Conservation (phyloP, 1,140 invertebrate species). For the Melanaphis sacchari region DNA sequence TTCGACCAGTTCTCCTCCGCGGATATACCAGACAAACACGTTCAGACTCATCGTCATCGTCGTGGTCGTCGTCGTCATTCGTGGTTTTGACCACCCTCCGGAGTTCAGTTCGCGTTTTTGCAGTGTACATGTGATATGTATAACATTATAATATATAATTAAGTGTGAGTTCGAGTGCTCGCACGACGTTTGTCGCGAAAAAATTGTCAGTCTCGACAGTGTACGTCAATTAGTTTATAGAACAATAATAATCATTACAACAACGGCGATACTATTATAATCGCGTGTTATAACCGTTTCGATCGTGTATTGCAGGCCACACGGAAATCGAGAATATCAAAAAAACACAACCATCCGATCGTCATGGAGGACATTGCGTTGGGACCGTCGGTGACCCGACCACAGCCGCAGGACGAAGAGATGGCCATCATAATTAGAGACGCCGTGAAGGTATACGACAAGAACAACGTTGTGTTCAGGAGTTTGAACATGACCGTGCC, state of each 20-base stretch:
- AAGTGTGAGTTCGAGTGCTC: neutral
- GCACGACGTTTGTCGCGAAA: neutral
- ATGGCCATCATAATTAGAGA: constrained; percentile 53
- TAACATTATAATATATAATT: neutral
- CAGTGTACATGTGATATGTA: neutral
- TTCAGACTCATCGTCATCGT: neutral
- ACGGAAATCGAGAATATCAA: neutral
- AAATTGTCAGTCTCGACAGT: neutral
- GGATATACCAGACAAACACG: neutral
- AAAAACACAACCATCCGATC: neutral
- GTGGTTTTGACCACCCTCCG: neutral
- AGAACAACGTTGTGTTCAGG: constrained; percentile 63
- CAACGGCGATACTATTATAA: neutral
- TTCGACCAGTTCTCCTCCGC: constrained; percentile 35
- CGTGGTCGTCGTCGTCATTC: neutral
- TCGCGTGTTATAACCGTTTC: neutral
- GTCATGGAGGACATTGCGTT: constrained; percentile 39
- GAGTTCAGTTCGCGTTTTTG: neutral
- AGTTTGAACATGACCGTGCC: constrained; percentile 66
- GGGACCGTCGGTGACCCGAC: neutral
- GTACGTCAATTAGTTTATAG: neutral
- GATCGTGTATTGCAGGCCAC: neutral
- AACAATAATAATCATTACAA: neutral
- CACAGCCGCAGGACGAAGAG: neutral
- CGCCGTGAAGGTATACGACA: constrained; percentile 28